Evolutionary conservation across 1,140 invertebrate genomes (phyloP), one percentile per base, ranked within the genome.

Genomic region (Parapsyche elsis): DNA sequence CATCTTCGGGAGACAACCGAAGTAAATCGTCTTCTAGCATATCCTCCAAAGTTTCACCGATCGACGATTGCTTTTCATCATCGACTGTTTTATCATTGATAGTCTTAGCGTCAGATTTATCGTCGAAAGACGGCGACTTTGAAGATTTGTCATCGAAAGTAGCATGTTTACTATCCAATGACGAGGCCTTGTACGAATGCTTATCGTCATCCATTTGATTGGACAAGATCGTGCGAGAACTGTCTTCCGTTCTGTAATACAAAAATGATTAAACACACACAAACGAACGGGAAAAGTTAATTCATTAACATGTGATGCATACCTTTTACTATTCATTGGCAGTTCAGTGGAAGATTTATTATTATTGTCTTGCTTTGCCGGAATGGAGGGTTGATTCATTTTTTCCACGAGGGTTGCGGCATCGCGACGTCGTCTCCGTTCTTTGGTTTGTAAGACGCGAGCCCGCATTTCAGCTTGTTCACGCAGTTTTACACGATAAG

Each of bases 381-480:
- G 24, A 24, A 24, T n/a, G 1, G 75, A 38, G 0, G 53, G 24
- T 45, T 64, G 53, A 23, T 19, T 77, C 23, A 23, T 38, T 46
- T 77, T 77, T 19, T 77, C 75, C 0, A 49, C 30, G n/a, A 77
- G 38, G n/a, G 21, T 78, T 14, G 77, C 67, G 10, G 82, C 82
- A 67, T 83, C 78, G n/a, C 80, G 45, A 9, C 78, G 46, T 16
- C 82, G 57, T 16, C 82, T 24, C 45, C 82, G 73, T 64, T 83
- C 82, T 70, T 83, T 83, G 14, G 82, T 80, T 67, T 79, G 80
- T 5, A 83, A 77, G 5, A 83, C 74, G 53, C 78, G 23, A 12
- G 77, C 80, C n/a, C 82, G 38, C 82, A 83, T 81, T 16, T 83
- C 82, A 10, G 82, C 82, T 44, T 83, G 82, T 64, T 83, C 82